Conservation (phyloP, 2,797 vertebrate genomes). For the Macropodus opercularis region DNA sequence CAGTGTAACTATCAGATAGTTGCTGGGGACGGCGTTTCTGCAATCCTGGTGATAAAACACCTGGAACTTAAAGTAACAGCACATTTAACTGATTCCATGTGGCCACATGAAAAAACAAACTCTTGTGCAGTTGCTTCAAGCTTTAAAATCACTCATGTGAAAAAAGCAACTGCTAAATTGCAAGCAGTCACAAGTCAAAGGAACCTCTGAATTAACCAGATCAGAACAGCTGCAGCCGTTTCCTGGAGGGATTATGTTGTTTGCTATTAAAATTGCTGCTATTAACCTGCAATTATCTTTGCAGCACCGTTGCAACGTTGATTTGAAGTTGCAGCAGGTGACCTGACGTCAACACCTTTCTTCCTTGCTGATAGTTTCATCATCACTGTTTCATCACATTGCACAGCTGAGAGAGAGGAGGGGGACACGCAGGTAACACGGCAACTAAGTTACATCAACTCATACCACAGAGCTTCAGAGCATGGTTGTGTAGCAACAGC, state of each 20-base stretch:
- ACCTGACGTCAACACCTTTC: slow-evolving; percentile 16
- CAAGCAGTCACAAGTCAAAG: too few relatives aligned
- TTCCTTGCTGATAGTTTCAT: slow-evolving; percentile 59
- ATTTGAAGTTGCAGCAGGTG: slow-evolving; percentile 41
- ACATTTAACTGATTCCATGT: slow-evolving; percentile 40
- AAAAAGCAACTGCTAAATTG: too few relatives aligned
- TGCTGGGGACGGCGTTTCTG: slow-evolving; percentile 50
- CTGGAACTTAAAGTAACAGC: slow-evolving; percentile 19
- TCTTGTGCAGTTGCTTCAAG: too few relatives aligned
- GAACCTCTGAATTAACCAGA: too few relatives aligned
- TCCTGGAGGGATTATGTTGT: too few relatives aligned
- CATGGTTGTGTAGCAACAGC: neutral
- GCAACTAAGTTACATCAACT: slow-evolving; percentile 60
- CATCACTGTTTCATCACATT: slow-evolving; percentile 58
- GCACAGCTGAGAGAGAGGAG: neutral
- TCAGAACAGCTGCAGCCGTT: too few relatives aligned
- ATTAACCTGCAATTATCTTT: too few relatives aligned
- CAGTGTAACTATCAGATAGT: slow-evolving; percentile 29
- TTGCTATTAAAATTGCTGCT: neutral
- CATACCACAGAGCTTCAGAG: slow-evolving; percentile 5
- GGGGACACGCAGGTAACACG: slow-evolving; percentile 16
- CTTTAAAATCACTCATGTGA: too few relatives aligned
- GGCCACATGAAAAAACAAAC: slow-evolving; percentile 16
- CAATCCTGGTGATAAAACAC: slow-evolving; percentile 25
- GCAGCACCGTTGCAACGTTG: slow-evolving; percentile 3